phyloP scores from a whole-genome alignment of 2,888 invertebrate species.

The Nomada ruficornis region DNA sequence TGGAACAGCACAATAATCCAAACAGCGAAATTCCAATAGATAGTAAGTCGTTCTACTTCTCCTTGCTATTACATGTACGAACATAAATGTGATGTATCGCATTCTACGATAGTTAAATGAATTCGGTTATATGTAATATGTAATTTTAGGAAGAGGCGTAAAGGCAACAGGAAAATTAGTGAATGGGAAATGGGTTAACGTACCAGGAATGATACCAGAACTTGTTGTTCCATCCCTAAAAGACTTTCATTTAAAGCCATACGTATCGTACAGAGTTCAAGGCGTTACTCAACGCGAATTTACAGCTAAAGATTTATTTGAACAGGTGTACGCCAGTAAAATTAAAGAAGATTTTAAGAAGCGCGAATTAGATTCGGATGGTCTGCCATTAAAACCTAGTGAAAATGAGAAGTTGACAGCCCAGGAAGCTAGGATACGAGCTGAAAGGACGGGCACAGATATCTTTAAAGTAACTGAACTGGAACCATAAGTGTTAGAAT shows the following conservation, averaged over 20 bases:
- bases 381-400: conserved; percentile 90
- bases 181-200: conserved; percentile 84
- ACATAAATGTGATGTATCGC: background rate
- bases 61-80: background rate
- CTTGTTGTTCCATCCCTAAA: conserved; percentile 95
- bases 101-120: background rate
- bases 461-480: conserved; percentile 85
- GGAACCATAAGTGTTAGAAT: background rate
- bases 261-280: conserved; percentile 94
- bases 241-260: conserved; percentile 94
- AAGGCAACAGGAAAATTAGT: conserved; percentile 88
- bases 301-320: conserved; percentile 92
- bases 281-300: conserved; percentile 92
- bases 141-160: conserved; percentile 88
- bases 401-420: conserved; percentile 89
- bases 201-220: conserved; percentile 96
- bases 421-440: conserved; percentile 89
- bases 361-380: conserved; percentile 89
- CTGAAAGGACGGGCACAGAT: conserved; percentile 93
- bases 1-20: conserved; percentile 85
- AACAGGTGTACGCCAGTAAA: conserved; percentile 92
- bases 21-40: conserved; percentile 88
- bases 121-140: background rate
- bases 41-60: conserved; percentile 84
- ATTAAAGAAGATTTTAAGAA: conserved; percentile 90